A percentile compares a stretch with the other conserved stretches of the same genome.
These are phyloP conservation scores for Megaleporinus macrocephalus DNA, from an alignment of 2,113 vertebrate species.

Conservation along the genomic window DNA sequence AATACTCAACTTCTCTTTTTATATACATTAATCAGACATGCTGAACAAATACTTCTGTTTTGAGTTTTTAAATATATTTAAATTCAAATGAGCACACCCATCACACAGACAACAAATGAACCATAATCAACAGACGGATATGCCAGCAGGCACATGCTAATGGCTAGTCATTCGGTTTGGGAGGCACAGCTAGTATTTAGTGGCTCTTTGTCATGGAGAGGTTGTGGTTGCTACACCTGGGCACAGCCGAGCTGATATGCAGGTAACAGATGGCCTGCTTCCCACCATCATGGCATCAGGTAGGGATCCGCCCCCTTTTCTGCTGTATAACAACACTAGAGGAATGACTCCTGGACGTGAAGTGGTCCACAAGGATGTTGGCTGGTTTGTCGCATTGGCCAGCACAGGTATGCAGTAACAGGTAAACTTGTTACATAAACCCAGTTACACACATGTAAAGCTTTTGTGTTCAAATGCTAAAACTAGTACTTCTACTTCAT, in stretches of 20 bases:
- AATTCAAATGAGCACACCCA: neutral
- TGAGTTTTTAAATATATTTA: neutral
- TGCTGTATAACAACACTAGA: neutral
- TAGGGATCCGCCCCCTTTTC: conserved; percentile 5
- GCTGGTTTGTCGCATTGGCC: too few species aligned
- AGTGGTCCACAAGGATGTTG: too few species aligned
- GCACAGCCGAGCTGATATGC: conserved; percentile 10
- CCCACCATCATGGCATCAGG: conserved; percentile 31
- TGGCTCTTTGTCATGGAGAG: conserved; percentile 9
- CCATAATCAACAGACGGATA: neutral
- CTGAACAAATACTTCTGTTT: too few species aligned
- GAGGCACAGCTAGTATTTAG: conserved; percentile 19
- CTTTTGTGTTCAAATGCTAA: too few species aligned
- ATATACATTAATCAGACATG: too few species aligned
- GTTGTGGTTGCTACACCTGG: conserved; percentile 12
- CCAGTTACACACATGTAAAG: too few species aligned
- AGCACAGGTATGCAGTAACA: too few species aligned
- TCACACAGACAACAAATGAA: neutral
- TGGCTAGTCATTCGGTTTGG: neutral
- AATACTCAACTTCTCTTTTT: too few species aligned
- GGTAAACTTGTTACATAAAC: too few species aligned
- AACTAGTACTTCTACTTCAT: too few species aligned
- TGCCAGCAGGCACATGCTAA: neutral
- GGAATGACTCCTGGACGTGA: neutral
- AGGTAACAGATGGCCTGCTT: conserved; percentile 52